A percentile compares a stretch with the other conserved stretches of the same genome.
Conservation (phyloP, 35 echinoderm and acorn worm species). For the Heliocidaris erythrogramma region DNA sequence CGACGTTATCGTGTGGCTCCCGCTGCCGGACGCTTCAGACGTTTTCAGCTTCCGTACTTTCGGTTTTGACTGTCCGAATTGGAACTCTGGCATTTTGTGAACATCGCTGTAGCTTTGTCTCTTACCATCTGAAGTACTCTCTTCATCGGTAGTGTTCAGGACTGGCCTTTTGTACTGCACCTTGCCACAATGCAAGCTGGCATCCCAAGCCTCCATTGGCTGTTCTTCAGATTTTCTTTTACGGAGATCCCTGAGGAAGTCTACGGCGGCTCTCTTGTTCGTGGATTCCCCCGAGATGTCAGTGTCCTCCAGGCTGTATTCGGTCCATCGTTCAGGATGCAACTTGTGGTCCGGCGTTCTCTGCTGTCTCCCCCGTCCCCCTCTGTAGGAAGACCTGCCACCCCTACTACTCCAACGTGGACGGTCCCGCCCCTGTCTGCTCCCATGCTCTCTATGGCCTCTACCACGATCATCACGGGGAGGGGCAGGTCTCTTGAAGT, state of each 20-base stretch:
- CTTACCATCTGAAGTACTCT: neutral
- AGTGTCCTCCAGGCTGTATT: constrained; percentile 65
- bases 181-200: neutral
- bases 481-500: constrained; percentile 38
- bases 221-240: constrained; percentile 48
- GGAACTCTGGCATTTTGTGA: constrained; percentile 55
- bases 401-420: neutral
- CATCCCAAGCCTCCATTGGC: neutral
- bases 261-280: constrained; percentile 61
- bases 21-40: neutral
- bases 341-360: constrained; percentile 38
- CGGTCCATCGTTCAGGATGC: constrained; percentile 56
- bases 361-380: neutral
- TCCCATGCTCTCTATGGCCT: neutral
- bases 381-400: neutral
- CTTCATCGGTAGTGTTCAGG: neutral
- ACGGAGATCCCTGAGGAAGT: constrained; percentile 58
- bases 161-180: constrained; percentile 54
- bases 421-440: neutral
- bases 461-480: neutral
- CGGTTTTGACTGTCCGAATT: neutral
- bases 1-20: neutral
- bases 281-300: constrained; percentile 51
- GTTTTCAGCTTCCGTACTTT: neutral
- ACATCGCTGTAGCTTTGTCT: constrained; percentile 48